Conservation (phyloP, 2,888 invertebrate genomes). For the Slavum lentiscoides region DNA sequence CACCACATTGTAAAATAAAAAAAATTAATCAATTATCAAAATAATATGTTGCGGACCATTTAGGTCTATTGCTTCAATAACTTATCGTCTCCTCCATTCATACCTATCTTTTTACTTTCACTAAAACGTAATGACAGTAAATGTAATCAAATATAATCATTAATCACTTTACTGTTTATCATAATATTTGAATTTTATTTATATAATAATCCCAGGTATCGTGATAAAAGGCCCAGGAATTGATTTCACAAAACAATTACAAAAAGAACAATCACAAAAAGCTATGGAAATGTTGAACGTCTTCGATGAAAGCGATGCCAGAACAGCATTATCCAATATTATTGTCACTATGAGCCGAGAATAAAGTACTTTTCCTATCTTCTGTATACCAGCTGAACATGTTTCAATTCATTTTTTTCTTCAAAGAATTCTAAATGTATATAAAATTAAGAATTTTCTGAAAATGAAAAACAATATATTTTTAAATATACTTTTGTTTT, state of each 20-base stretch:
- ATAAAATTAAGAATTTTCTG: no score
- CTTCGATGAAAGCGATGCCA: constrained; percentile 80
- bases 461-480: no score
- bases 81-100: no score
- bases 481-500: no score
- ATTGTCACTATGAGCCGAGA: constrained; percentile 62
- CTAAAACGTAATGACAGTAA: background rate
- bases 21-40: no score
- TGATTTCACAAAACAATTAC: constrained; percentile 73
- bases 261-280: constrained; percentile 73
- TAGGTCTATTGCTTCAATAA: no score
- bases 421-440: no score
- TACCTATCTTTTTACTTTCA: no score
- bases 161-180: background rate
- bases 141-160: background rate
- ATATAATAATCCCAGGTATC: constrained; percentile 60
- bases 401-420: no score
- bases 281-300: constrained; percentile 75
- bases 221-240: constrained; percentile 73
- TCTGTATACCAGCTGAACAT: background rate
- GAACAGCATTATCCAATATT: constrained; percentile 83
- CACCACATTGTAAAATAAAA: no score
- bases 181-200: background rate
- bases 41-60: no score
- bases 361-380: background rate